phyloP scores from a whole-genome alignment of 2,113 vertebrate genomes.

The Orcinus orca region DNA sequence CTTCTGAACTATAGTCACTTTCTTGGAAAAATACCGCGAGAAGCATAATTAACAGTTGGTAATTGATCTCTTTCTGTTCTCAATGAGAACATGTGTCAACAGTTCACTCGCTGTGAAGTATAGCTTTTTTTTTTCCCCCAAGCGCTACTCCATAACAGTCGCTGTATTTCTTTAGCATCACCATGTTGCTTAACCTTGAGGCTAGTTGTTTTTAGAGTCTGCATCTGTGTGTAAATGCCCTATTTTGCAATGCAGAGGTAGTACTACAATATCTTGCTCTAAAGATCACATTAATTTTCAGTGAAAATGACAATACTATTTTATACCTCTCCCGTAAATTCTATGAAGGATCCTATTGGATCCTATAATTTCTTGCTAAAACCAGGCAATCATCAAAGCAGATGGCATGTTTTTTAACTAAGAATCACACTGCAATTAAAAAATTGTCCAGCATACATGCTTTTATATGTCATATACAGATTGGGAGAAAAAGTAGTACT shows the following conservation, averaged over 20 bases:
- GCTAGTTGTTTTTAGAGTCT: conserved; percentile 48
- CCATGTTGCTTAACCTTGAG: conserved; percentile 77
- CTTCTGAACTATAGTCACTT: not conserved
- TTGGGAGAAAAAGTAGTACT: not conserved
- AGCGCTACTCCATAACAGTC: conserved; percentile 45
- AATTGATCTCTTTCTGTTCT: conserved; percentile 59
- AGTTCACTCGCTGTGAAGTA: conserved; percentile 24
- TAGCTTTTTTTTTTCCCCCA: conserved; percentile 49
- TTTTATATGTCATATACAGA: not conserved
- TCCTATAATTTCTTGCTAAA: conserved; percentile 55
- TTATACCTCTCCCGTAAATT: conserved; percentile 51
- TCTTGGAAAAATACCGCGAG: conserved; percentile 26
- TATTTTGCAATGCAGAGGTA: conserved; percentile 75
- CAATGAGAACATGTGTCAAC: conserved; percentile 42
- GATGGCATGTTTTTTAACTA: not conserved
- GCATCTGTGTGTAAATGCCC: conserved; percentile 69
- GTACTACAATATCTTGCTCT: conserved; percentile 58
- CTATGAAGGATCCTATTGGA: conserved; percentile 16
- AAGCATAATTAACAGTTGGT: conserved; percentile 46
- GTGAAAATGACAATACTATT: conserved; percentile 69
- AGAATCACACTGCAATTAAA: not conserved
- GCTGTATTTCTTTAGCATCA: conserved; percentile 46
- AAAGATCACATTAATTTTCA: conserved; percentile 73
- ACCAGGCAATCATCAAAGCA: conserved; percentile 53
- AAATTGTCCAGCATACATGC: not conserved